phyloP scores from a whole-genome alignment of 2,113 vertebrate species.

The Castor canadensis region DNA sequence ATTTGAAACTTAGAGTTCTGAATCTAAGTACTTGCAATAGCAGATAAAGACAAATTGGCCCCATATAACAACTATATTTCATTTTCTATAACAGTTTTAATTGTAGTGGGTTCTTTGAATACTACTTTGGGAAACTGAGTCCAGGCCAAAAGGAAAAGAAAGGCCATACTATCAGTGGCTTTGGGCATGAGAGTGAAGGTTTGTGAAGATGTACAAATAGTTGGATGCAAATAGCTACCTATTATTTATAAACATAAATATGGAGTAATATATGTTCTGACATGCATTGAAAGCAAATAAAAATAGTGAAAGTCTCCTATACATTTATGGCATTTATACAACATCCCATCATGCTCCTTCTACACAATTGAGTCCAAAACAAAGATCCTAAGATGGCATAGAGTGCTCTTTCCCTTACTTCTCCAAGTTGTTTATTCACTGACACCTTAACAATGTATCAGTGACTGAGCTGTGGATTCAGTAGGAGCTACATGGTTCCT shows the following conservation, averaged over 20 bases:
- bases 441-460: neutral
- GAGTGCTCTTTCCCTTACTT: neutral
- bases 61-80: neutral
- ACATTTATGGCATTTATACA: neutral
- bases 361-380: too few relatives aligned
- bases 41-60: neutral
- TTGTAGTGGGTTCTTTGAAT: neutral
- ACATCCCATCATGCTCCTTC: fast-evolving
- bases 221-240: neutral
- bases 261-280: too few relatives aligned
- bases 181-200: neutral
- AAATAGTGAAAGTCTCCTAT: neutral
- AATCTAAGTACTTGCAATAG: neutral
- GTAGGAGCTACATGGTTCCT: neutral
- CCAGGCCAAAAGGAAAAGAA: neutral
- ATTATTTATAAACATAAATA: too few relatives aligned
- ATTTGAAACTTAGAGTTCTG: conserved; percentile 23
- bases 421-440: neutral
- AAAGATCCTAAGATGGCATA: neutral
- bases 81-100: neutral
- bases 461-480: neutral
- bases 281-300: neutral
- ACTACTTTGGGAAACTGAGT: conserved; percentile 5
- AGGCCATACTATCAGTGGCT: neutral
- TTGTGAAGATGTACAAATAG: too few relatives aligned